These are phyloP conservation scores for Hippoglossus hippoglossus DNA, from an alignment of 2,797 vertebrate genomes.

Conservation along the genomic window DNA sequence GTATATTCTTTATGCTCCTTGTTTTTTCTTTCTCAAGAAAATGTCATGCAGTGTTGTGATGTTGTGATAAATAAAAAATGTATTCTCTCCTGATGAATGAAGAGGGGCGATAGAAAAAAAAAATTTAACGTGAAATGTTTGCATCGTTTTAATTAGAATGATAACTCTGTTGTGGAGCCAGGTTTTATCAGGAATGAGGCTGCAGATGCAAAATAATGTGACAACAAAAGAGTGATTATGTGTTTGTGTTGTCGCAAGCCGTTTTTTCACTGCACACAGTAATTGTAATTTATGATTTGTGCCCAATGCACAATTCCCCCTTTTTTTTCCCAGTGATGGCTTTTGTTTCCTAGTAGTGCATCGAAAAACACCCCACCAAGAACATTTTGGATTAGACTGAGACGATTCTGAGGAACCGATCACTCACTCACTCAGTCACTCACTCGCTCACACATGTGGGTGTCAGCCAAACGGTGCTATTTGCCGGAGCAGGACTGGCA, in stretches of 20 bases:
- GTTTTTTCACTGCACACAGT: slow-evolving; percentile 68
- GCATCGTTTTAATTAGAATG: slow-evolving; percentile 70
- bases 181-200: slow-evolving; percentile 40
- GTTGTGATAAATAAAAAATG: slow-evolving; percentile 32
- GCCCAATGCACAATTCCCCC: slow-evolving; percentile 41
- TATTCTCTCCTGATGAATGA: slow-evolving; percentile 40
- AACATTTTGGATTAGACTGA: slow-evolving; percentile 71
- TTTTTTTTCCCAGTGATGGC: slow-evolving; percentile 51
- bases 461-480: slow-evolving; percentile 73
- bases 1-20: neutral
- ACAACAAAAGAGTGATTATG: slow-evolving; percentile 68
- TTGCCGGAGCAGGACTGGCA: slow-evolving; percentile 88
- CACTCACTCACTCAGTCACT: slow-evolving; percentile 36
- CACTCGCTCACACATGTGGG: slow-evolving; percentile 36
- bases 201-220: slow-evolving; percentile 58
- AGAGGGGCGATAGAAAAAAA: slow-evolving; percentile 29
- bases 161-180: slow-evolving; percentile 45
- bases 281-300: slow-evolving; percentile 67
- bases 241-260: slow-evolving; percentile 57
- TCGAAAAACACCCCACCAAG: slow-evolving; percentile 61
- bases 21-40: neutral
- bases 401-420: slow-evolving; percentile 56
- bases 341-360: slow-evolving; percentile 59
- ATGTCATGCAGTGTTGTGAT: slow-evolving; percentile 19
- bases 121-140: slow-evolving; percentile 54